Conservation (phyloP, 2,888 invertebrate species). For the Pheosia tremula region DNA sequence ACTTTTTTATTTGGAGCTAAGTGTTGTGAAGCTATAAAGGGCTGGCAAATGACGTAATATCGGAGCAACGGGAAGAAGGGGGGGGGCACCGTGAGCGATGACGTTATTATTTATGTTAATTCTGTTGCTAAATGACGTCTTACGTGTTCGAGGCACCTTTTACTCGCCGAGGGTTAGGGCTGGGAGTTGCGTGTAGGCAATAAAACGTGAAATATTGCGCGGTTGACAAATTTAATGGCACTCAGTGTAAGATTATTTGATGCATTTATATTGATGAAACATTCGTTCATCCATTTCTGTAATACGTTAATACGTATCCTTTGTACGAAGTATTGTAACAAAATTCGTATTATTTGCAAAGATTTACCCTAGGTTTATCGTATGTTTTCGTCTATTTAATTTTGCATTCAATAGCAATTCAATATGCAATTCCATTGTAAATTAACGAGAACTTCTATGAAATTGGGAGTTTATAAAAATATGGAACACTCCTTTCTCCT, state of each 20-base stretch:
- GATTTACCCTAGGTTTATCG: no score
- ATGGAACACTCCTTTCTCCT: no score
- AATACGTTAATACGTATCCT: no score
- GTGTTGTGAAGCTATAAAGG: slow-evolving; percentile 73
- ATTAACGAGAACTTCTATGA: no score
- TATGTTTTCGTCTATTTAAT: no score
- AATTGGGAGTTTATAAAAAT: no score
- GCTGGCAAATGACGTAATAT: slow-evolving; percentile 76
- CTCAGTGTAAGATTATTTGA: slow-evolving; percentile 32
- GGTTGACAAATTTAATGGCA: slow-evolving; percentile 23
- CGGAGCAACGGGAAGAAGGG: slow-evolving; percentile 49
- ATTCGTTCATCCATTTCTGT: no score
- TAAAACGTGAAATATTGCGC: slow-evolving; percentile 39
- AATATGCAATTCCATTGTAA: no score
- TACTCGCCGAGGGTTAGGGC: slow-evolving; percentile 49
- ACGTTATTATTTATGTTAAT: slow-evolving; percentile 85
- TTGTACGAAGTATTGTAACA: no score
- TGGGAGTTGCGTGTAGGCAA: slow-evolving; percentile 35
- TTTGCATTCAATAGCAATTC: no score
- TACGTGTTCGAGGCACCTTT: slow-evolving; percentile 72
- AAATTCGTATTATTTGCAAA: no score
- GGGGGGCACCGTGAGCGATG: slow-evolving; percentile 61
- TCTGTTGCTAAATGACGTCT: slow-evolving; percentile 76
- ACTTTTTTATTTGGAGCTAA: slow-evolving; percentile 77
- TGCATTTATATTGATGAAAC: no score